Base-by-base conservation (phyloP, 2,113 vertebrate species). In the Nerophis lumbriciformis region DNA sequence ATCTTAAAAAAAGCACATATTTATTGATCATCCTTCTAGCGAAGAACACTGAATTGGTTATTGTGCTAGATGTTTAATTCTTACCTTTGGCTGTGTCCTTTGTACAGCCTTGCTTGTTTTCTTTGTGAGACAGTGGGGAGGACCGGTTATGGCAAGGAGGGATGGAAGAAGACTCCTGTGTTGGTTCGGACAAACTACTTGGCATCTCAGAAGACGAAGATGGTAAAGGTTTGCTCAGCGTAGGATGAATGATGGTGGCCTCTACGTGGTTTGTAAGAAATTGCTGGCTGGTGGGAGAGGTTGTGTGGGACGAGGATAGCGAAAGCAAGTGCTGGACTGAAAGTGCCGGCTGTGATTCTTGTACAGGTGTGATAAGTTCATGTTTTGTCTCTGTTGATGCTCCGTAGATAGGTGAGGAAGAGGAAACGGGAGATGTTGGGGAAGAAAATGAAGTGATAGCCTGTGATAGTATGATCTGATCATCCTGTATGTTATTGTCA, bases 291-390 rank as follows among this genome's bases (percentile, higher is more conserved):
- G 73, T 59, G 48, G 38, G 10, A 57, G 15, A 19, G 42, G 53
- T 45, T 9, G 64, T 74, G 65, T n/a, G 62, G 59, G 48, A 60
- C 1, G 39, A 16, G 21, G 75, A 61, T 16, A 49, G 28, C 37
- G 70, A 54, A 59, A 77, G 63, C 28, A 74, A 72, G 53, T 73
- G 59, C 50, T 78, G 68, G n/a, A 60, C 51, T 54, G 66, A 66
- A 35, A 74, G 48, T 42, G 52, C 64, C 42, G 84, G 76, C 55
- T 88, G 88, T 58, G 90, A 90, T 81, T 90, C 90, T 72, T 92
- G 90, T 53, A 90, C 71, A 3, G 88, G 89, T 44, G 83, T 82
- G 36, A 84, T 76, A 61, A 92, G 89, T 48, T 86, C 78, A 45
- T 85, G 76, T 4, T 79, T 80, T 48, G 78, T 56, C 54, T 79